Conservation (phyloP, 2,113 vertebrate genomes). For the Amazona vittata region DNA sequence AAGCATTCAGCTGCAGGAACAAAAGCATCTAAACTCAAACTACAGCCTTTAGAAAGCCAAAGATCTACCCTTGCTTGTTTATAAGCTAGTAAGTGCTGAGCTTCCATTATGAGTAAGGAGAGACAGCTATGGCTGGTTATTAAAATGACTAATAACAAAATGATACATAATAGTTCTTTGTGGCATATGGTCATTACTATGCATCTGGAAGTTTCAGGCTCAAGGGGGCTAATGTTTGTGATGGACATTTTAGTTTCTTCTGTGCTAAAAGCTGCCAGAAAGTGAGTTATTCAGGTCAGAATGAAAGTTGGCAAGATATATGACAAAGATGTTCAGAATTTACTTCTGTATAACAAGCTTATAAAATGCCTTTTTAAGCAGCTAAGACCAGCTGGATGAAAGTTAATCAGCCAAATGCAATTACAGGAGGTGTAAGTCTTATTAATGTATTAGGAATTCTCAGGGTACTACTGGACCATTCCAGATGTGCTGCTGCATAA, state of each 20-base stretch:
- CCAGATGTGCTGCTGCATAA: constrained; percentile 72
- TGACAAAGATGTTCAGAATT: constrained; percentile 72
- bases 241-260: constrained; percentile 71
- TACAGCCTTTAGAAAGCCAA: neutral
- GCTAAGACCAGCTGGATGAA: constrained; percentile 76
- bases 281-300: constrained; percentile 70
- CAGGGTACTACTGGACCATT: constrained; percentile 62
- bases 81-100: neutral
- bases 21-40: constrained; percentile 45
- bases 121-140: neutral
- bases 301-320: constrained; percentile 70
- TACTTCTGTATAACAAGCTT: constrained; percentile 65
- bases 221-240: constrained; percentile 66
- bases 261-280: constrained; percentile 65
- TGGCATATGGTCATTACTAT: constrained; percentile 70
- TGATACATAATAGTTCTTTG: neutral
- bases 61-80: neutral
- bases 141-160: constrained; percentile 33
- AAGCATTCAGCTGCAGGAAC: constrained; percentile 54
- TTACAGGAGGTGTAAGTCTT: constrained; percentile 67
- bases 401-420: constrained; percentile 79
- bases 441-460: constrained; percentile 77
- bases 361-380: constrained; percentile 75
- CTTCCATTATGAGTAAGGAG: neutral
- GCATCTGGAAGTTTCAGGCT: constrained; percentile 75